Base-by-base conservation (phyloP, 2,113 vertebrate species). In the Dromiciops gliroides region DNA sequence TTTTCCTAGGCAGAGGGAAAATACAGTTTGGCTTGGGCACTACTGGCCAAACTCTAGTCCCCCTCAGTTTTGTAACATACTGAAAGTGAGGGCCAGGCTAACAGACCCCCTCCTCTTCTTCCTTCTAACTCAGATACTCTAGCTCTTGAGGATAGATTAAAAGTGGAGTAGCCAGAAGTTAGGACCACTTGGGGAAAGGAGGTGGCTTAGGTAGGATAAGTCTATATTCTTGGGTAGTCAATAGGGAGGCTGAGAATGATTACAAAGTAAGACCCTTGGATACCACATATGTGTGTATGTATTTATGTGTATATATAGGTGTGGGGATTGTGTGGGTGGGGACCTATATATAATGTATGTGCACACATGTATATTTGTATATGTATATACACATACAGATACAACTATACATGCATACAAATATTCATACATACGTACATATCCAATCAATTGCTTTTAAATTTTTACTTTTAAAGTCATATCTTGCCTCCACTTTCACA, bases 41-140 rank as follows among this genome's bases (percentile, higher is more conserved):
- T 48, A 93, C 83, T 93, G 88, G 31, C 93, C 28, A 56, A 94
- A 89, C 67, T 95, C 92, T 89, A 94, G 90, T 96, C 89, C 95
- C 97, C 93, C 95, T 97, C 97, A 98, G 96, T 97, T 96, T 96
- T 94, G 89, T 92, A 60, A 90, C 93, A 23, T 67, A 67, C 12
- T 1, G 14, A 19, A 67, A 8, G 60, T n/a, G 12, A 67, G 31
- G 14, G 31, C 3, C 31, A 67, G 4, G 11, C 14, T 67, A 90
- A 95, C 53, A 95, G 12, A 93, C 31, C 52, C 52, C 12, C 8
- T 31, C 31, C 52, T 44, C 53, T 47, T 25, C 26, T 24, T 4
- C 44, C 51, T 52, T 44, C 22, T 22, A 5, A 90, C 11, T 88
- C 60, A 75, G 37, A n/a, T 75, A n/a, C 28, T 67, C 19, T 67